Base-by-base conservation (phyloP, 2,797 vertebrate genomes). In the Epinephelus malabaricus region DNA sequence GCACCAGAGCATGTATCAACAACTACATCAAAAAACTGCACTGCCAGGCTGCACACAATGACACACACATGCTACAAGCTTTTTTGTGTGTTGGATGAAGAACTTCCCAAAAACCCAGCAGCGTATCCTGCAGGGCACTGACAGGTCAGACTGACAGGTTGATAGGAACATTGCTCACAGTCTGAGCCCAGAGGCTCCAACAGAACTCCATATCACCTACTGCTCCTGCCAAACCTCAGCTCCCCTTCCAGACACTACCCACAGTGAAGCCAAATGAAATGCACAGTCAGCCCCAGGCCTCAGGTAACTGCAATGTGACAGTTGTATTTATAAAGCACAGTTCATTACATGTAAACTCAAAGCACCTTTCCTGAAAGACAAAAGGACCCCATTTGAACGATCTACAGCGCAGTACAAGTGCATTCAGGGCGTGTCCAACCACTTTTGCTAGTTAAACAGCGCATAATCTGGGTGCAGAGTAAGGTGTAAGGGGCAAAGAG, bases 141-240 rank as follows among this genome's bases (percentile, higher is more conserved):
- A 51, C 38, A 77, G 54, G 56, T 69, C 54, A 64, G 75, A 70
- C 65, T 72, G 85, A 77, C 72, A 53, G 47, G 30, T 45, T 80
- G 51, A 64, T 62, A 49, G 34, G 60, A 76, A 47, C 30, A 40
- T 5, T 43, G 60, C 62, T 70, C n/a, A 27, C 27, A 54, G 62
- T 73, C 61, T 71, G 54, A 49, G 71, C 30, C 83, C 61, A 19
- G 59, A 69, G 67, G 84, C 82, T 77, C 45, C n/a, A 73, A 19
- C 79, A 72, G 14, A 77, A 59, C 76, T 63, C 47, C 47, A 54
- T 25, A 59, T 82, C 66, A 51, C 49, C 64, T 27, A 23, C 56
- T 74, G 53, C 77, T 72, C 56, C 81, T 69, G 70, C 62, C 83
- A 86, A 65, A 83, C 65, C 38, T 64, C 46, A 27, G 46, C 30